Conservation (phyloP, 2,113 vertebrate genomes). For the Philantomba maxwellii region DNA sequence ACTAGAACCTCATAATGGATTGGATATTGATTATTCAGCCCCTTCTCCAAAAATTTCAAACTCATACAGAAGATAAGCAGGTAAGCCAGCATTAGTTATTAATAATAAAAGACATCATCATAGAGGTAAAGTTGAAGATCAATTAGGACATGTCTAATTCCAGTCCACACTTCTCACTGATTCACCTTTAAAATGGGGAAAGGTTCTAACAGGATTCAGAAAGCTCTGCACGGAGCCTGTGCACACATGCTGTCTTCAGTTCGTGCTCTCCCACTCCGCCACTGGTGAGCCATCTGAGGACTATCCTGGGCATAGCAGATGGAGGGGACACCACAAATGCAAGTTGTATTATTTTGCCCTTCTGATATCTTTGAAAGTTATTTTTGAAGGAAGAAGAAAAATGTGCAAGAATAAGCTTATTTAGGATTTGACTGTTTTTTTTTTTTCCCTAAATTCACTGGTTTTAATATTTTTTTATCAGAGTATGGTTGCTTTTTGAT, state of each 20-base stretch:
- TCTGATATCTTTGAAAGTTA: neutral
- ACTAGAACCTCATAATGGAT: neutral
- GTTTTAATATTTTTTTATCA: neutral
- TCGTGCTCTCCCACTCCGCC: neutral
- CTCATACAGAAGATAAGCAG: neutral
- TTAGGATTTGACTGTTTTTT: neutral
- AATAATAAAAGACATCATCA: neutral
- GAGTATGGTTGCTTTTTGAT: neutral
- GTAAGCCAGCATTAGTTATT: neutral
- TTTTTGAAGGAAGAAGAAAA: neutral
- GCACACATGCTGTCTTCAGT: neutral
- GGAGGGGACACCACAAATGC: neutral
- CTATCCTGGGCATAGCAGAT: neutral
- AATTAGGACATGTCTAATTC: neutral
- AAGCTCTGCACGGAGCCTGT: neutral
- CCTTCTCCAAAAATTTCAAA: neutral
- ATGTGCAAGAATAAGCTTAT: neutral
- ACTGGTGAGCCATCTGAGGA: neutral
- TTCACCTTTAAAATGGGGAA: neutral
- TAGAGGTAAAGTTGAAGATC: neutral
- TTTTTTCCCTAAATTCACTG: neutral
- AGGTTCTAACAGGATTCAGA: neutral
- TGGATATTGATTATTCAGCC: neutral
- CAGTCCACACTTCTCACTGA: neutral
- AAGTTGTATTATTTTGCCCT: neutral